Base-by-base conservation (phyloP, 2,113 vertebrate genomes). In the Nothobranchius kuhntae region DNA sequence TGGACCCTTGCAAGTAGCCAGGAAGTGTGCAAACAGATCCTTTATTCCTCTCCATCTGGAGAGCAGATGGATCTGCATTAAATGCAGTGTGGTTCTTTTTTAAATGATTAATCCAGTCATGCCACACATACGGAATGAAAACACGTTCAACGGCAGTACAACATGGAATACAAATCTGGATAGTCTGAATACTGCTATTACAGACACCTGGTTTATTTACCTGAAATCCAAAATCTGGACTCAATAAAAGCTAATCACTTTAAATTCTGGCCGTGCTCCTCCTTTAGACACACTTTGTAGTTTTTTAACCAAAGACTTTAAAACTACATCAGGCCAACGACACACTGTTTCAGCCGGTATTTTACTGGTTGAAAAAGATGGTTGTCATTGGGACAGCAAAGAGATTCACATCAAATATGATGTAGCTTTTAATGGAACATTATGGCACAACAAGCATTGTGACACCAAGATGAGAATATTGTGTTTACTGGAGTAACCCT, bases 1-100 rank as follows among this genome's bases (percentile, higher is more conserved):
- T 93, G 96, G 95, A 96, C 95, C 96, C 95, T 77, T 69, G 75
- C 93, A 91, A 91, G 92, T 95, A 95, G 94, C 93, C 66, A 70
- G 80, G 76, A 85, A 83, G 76, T 75, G 78, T 75, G 65, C 67
- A 63, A 67, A 77, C 81, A 77, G 78, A 77, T 85, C 44, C 73
- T 81, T 76, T 76, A 71, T 71, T 80, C 86, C 77, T 80, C 86
- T 84, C 89, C 87, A 89, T 87, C 85, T 89, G 84, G 88, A 89
- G 75, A 85, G 61, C 86, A 89, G 88, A 89, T 85, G 86, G 85
- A 86, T 81, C 71, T 65, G 78, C 69, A 70, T 88, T 87, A 75
- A 85, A 81, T 92, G 36, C 71, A 73, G 53, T 78, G 73, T 53
- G 77, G 56, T 68, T 72, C 36, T 30, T 44, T 68, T 62, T 63